Base-by-base conservation (phyloP, 2,113 vertebrate genomes). In the Semnopithecus entellus region DNA sequence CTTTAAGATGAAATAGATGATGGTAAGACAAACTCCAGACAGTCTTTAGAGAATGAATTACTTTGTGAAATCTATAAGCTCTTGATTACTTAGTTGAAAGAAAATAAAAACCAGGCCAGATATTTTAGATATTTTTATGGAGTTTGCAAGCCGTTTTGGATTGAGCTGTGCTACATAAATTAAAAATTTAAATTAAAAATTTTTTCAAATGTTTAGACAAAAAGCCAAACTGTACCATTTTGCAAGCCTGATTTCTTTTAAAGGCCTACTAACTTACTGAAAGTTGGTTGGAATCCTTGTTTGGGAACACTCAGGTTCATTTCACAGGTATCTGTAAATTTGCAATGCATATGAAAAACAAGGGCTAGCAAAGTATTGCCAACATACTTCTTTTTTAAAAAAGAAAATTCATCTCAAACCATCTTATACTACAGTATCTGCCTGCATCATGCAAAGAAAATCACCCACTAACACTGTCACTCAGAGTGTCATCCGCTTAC, bases 171-270 rank as follows among this genome's bases (percentile, higher is more conserved):
- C 13, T 81, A 16, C 23, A 40, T 90, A 90, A 83, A 72, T 93
- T 94, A 84, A 84, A 95, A 86, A 83, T 94, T 55, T 86, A 87
- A 85, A 81, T 79, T 75, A 16, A 76, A 95, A 95, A 52, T 93
- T 90, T 73, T 92, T 94, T 90, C 25, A 90, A 79, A 16, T 90
- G 18, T 97, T 92, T 82, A 86, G 20, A 27, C 12, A 78, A 79
- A 91, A 91, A 78, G 20, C 22, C 45, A 48, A 89, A 79, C 48
- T 61, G 16, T 70, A 75, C 32, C 17, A 84, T 85, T 93, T 91
- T 88, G 35, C 50, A 78, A 72, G 86, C 48, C n/a, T 68, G 18
- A 57, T 61, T 52, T 57, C 70, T 78, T 70, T 35, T 4, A 48
- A 82, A 96, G 35, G 64, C 45, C 13, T 61, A 35, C 48, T 27